Base-by-base conservation (phyloP, 2,888 invertebrate species). In the Rosalia funebris region DNA sequence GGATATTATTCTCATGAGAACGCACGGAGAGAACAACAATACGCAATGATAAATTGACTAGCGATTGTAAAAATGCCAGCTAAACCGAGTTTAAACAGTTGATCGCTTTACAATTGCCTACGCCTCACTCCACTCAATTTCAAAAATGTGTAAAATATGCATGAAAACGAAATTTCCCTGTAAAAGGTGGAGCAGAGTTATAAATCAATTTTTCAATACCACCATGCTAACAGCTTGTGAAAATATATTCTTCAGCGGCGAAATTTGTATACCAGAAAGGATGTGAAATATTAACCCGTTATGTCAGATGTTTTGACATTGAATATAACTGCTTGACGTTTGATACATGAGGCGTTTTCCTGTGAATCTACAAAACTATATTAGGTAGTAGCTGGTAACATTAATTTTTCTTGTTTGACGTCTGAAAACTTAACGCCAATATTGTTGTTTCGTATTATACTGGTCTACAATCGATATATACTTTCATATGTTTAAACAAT, bases 141-240 rank as follows among this genome's bases (percentile, higher is more conserved):
- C 61, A 57, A 61, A 67, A 67, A 67, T 63, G 58, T 56, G 64
- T 72, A 71, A 74, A 74, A 71, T 73, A 74, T 73, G 72, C 71
- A 72, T 72, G 71, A 67, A 71, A 71, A 65, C 67, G 71, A 69
- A 70, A 67, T 73, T 71, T 66, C 65, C 60, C 45, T 62, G 66
- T 63, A 67, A 68, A 63, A 65, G 65, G 63, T 50, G 45, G 50
- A 60, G 66, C 60, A 57, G 48, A 55, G 69, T 64, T 60, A 59
- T 70, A 71, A 71, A 70, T 70, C 70, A 71, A 68, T 69, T 68
- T 70, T 71, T 71, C 69, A 69, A 69, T 70, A 69, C 66, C 65
- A 60, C 58, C 62, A 47, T 61, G 67, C 66, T 69, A 71, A 71
- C 70, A 69, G 65, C 69, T 69, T 71, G 71, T 65, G 71, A 72